Evolutionary conservation across 2,113 vertebrate species (phyloP).

Genomic region (Anarhynchus alexandrinus): DNA sequence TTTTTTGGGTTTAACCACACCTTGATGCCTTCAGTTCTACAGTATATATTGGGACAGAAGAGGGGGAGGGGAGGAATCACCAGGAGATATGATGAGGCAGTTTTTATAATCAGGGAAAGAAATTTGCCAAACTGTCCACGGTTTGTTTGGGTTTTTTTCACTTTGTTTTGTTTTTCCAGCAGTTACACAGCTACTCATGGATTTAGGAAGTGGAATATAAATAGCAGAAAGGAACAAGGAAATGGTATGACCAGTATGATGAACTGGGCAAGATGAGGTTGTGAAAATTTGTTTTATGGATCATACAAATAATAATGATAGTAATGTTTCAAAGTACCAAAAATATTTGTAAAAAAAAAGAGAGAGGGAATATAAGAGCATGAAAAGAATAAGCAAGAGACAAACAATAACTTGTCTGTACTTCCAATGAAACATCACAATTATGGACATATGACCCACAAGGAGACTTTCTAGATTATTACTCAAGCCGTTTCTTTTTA

Average conservation of each 20-base stretch:
- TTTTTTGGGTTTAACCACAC: slow-evolving; percentile 66
- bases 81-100: neutral
- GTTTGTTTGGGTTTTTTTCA: neutral
- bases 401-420: slow-evolving; percentile 34
- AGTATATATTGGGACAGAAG: neutral
- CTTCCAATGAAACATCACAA: slow-evolving; percentile 64
- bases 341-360: slow-evolving; percentile 64
- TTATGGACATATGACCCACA: neutral
- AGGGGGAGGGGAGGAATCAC: neutral
- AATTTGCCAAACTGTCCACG: slow-evolving; percentile 49
- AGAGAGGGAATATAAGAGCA: neutral
- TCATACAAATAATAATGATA: neutral
- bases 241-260: neutral
- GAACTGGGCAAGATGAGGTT: neutral
- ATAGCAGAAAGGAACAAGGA: neutral
- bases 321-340: slow-evolving; percentile 62
- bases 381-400: slow-evolving; percentile 55
- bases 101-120: slow-evolving; percentile 49
- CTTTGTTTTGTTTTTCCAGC: neutral
- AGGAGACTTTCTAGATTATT: neutral
- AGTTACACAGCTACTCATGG: neutral
- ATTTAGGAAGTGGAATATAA: neutral
- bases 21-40: slow-evolving; percentile 81
- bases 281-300: neutral
- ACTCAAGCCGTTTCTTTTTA: neutral